Base-by-base conservation (phyloP, 2,113 vertebrate species). In the Thalassoma bifasciatum region DNA sequence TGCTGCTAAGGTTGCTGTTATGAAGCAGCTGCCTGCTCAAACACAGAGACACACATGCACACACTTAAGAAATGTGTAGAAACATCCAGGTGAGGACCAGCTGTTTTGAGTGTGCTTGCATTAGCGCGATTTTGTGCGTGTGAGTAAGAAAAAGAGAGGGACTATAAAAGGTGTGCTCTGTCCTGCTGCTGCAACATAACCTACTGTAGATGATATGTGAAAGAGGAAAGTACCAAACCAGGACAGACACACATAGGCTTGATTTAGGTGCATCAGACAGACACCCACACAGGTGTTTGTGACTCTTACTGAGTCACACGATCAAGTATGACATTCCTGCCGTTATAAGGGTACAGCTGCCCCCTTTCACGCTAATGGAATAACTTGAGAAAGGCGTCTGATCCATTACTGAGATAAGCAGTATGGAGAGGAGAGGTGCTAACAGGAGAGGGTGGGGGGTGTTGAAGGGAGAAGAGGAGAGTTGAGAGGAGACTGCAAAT, bases 1-100 rank as follows among this genome's bases (percentile, higher is more conserved):
- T 98, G 93, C 98, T 99, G 94, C 97, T 99, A 86, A 98, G 91
- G 92, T 98, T 98, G 92, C 98, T 99, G 92, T 95, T 95, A 85
- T 99, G 95, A 80, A 99, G 95, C 64, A 99, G 96, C 66, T 98
- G 97, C 79, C 98, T 99, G 94, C 62, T 81, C 87, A 65, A 68
- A 86, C 68, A 89, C 81, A 30, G 30, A 30, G 30, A 83, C 19
- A 80, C 30, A 82, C 3, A 75, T 21, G 52, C n/a, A 52, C 21
- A 72, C n/a, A 61, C 8, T 42, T 42, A 38, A 54, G 24, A n/a
- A 67, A 67, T 50, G 37, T 42, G 6, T 9, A 62, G 60, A 64
- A 1, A 74, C 30, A 61, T 60, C 13, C 60, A 78, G 61, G 57
- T 49, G 37, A 52, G 13, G 11, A 75, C 30, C 38, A 72, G 75